phyloP scores from a whole-genome alignment of 2,888 invertebrate species.

The Prenolepis imparis region DNA sequence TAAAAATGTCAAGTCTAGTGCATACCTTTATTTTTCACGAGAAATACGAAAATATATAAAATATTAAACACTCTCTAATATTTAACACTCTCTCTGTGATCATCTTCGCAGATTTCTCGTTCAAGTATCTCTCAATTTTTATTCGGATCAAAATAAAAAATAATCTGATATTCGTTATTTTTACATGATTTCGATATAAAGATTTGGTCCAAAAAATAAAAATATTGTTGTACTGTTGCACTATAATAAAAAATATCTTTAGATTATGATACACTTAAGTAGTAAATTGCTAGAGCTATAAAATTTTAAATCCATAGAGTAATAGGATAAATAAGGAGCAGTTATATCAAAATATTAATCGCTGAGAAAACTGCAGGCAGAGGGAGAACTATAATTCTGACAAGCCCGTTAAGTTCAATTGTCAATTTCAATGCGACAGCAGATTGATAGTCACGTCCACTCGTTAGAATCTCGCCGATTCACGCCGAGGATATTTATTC shows the following conservation, averaged over 20 bases:
- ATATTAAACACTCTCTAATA: constrained; percentile 5
- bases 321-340: background rate
- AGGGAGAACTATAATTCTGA: background rate
- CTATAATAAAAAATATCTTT: background rate
- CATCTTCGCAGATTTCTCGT: background rate
- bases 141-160: background rate
- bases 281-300: background rate
- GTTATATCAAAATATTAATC: background rate
- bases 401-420: background rate
- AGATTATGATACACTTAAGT: background rate
- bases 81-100: background rate
- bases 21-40: constrained; percentile 1
- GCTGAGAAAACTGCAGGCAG: background rate
- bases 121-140: background rate
- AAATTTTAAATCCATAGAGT: background rate
- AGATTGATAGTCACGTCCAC: constrained; percentile 34
- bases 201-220: background rate
- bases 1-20: background rate
- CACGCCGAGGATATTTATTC: constrained; percentile 44
- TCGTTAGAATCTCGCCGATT: constrained; percentile 51
- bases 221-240: background rate
- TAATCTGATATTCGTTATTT: background rate
- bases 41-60: background rate
- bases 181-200: background rate
- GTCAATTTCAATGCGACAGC: constrained; percentile 28